Percentiles rank a stretch among this genome's conserved stretches.
Conservation (phyloP, 2,888 invertebrate species). For the Branchellion lobata region DNA sequence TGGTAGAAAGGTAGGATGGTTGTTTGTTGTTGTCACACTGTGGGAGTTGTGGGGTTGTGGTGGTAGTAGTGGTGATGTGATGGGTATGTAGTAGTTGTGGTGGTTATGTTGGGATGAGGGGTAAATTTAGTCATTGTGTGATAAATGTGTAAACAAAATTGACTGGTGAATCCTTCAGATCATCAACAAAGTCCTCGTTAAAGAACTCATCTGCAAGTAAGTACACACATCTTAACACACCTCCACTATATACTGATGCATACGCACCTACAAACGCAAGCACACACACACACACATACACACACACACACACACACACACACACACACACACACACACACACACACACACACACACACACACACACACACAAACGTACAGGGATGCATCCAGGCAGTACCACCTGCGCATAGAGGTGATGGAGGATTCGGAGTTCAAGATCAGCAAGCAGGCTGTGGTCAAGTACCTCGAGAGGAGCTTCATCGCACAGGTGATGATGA, state of each 20-base stretch:
- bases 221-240: background rate
- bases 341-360: background rate
- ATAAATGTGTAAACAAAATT: too few species aligned
- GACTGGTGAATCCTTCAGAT: too few species aligned
- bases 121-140: too few species aligned
- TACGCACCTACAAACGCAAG: too few species aligned
- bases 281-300: too few species aligned
- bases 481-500: constrained; percentile 52
- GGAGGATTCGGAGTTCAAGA: constrained; percentile 71
- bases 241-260: too few species aligned
- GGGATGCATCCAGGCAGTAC: constrained; percentile 62
- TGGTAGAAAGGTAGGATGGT: too few species aligned
- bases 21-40: too few species aligned
- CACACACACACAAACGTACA: background rate
- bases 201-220: constrained; percentile 7
- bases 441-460: constrained; percentile 73
- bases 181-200: background rate
- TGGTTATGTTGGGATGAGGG: too few species aligned
- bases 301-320: background rate
- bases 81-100: too few species aligned
- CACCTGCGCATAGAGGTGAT: constrained; percentile 74
- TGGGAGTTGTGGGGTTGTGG: too few species aligned
- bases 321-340: background rate
- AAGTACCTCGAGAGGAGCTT: constrained; percentile 71
- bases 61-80: too few species aligned